Base-by-base conservation (phyloP, 2,888 invertebrate species). In the Drosophila niveifrons region DNA sequence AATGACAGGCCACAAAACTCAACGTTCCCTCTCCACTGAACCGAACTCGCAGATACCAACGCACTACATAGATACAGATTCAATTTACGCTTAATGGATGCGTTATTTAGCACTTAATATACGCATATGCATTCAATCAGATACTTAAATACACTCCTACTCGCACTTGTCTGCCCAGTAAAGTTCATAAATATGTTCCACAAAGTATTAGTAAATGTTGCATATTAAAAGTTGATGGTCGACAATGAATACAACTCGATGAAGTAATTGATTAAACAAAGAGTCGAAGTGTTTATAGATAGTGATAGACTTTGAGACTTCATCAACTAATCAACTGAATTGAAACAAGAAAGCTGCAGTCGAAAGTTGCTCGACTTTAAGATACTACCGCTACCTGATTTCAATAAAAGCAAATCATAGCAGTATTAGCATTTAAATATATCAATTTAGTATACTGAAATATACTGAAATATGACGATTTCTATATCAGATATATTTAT, bases 1-100 rank as follows among this genome's bases (percentile, higher is more conserved):
- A 88, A 62, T 34, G 66, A 52, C 68, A 29, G 36, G 44, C 68
- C 76, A 51, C 80, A 73, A 73, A 48, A 61, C 29, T 66, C 82
- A 67, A 56, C 62, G 58, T 41, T 50, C 68, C 47, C 11, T 11
- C 36, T 11, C 34, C 4, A 11, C 1, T 11, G 3, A 11, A 34
- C 34, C 11, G 3, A 11, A 34, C 11, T 10, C 18, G 4, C 18
- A 8, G 7, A 44, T 36, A 36, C 4, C 36, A 31, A 10, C 31
- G 36, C n/a, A 36, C 36, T 36, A 11, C 31, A 34, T 28, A 10
- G 29, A 15, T 31, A 23, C 23, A 17, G 18, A 53, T 28, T 29
- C 65, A 75, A 66, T 63, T 59, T 65, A 15, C 44, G 15, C 29
- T 66, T 64, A 72, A 80, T 80, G 80, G 36, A 1, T 23, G 31